phyloP scores from a whole-genome alignment of 2,888 invertebrate genomes.

The Oegoconia quadripuncta region DNA sequence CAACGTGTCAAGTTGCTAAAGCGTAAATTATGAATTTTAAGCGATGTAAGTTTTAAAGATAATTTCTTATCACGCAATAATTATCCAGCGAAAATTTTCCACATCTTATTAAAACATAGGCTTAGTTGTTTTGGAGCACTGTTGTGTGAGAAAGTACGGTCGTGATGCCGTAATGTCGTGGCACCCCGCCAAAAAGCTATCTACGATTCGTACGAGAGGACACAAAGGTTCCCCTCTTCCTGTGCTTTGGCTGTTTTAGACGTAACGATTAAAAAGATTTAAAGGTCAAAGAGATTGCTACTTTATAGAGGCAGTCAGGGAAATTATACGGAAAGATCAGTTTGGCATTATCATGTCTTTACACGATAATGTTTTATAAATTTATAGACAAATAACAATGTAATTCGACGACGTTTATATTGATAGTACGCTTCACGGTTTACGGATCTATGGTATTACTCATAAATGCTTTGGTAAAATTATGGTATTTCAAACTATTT shows the following conservation, averaged over 20 bases:
- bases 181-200: conserved; percentile 45
- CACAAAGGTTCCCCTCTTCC: conserved; percentile 12
- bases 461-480: too few relatives aligned
- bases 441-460: too few relatives aligned
- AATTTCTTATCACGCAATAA: not conserved
- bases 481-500: too few relatives aligned
- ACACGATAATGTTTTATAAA: too few relatives aligned
- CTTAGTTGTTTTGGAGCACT: conserved; percentile 39
- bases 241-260: conserved; percentile 14
- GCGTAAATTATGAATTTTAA: too few relatives aligned
- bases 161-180: conserved; percentile 42
- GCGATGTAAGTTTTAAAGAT: too few relatives aligned
- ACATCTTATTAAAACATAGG: conserved; percentile 32
- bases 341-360: too few relatives aligned
- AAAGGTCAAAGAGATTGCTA: conserved; percentile 5
- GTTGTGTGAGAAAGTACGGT: conserved; percentile 27
- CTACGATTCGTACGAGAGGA: conserved; percentile 27
- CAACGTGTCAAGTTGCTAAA: too few relatives aligned
- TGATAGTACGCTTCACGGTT: too few relatives aligned
- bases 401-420: too few relatives aligned
- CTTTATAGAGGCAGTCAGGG: too few relatives aligned
- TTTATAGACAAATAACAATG: too few relatives aligned
- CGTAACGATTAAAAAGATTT: conserved; percentile 6
- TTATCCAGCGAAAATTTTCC: not conserved
- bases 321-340: not conserved